Base-by-base conservation (phyloP, 2,113 vertebrate genomes). In the Australoheros scitulus region DNA sequence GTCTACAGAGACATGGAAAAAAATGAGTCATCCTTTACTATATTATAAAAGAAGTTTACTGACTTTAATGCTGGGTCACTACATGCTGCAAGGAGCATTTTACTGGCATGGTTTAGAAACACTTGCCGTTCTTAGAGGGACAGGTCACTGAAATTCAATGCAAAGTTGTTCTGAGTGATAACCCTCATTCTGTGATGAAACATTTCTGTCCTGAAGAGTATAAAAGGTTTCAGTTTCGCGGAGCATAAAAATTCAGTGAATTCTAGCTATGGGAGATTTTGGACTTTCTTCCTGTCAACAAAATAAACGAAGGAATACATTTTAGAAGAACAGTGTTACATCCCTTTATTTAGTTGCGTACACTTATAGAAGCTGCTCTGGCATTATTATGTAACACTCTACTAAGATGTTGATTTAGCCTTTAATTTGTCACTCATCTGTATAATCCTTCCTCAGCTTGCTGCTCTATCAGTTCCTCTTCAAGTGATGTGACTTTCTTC, bases 401-500 rank as follows among this genome's bases (percentile, higher is more conserved):
- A 13, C 41, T 13, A 56, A 57, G n/a, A 57, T 57, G n/a, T 57
- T 59, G 57, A 26, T 59, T 26, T 59, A 26, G 24, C 22, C 22
- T 59, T 26, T 59, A 14, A 59, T 59, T 26, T 59, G 57, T 59
- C 32, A 36, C 22, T 13, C 57, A 14, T 58, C 11, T 14, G 1
- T 17, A 43, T 65, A 8, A 6, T 77, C n/a, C n/a, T 1, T 32
- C 29, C 17, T 34, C 8, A 0, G 50, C 56, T 59, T 18, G 3
- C 79, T n/a, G 72, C 80, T 43, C 50, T 2, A 52, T 64, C 75
- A n/a, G 38, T 52, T 79, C 63, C 57, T 81, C 75, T 38, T 56
- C 41, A 29, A 15, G 43, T 65, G 84, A 70, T 76, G 7, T 5
- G 2, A 78, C 61, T 74, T 72, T 76, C 70, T 80, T 87, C 87